Percentiles rank a stretch among this genome's conserved stretches.
These are phyloP conservation scores for Mantis religiosa DNA, from an alignment of 2,888 invertebrate species.

Conservation along the genomic window DNA sequence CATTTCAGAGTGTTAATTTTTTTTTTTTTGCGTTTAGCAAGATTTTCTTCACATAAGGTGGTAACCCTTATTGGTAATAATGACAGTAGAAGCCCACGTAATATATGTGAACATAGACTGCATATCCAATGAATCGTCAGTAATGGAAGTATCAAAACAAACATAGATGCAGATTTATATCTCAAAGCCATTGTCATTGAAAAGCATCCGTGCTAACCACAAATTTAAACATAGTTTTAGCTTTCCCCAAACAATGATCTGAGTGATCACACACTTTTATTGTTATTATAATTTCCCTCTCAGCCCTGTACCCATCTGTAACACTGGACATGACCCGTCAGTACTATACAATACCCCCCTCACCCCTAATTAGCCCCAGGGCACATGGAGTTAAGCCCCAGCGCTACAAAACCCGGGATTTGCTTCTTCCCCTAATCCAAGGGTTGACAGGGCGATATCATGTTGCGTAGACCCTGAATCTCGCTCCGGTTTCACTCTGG, in stretches of 20 bases:
- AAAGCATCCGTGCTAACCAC: neutral
- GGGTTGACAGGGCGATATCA: neutral
- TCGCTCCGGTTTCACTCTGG: neutral
- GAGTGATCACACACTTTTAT: neutral
- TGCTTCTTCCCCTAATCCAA: neutral
- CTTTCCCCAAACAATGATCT: neutral
- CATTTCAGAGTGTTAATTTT: too few species aligned
- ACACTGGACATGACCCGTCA: neutral
- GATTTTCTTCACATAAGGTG: too few species aligned
- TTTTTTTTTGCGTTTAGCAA: too few species aligned
- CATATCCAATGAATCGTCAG: too few species aligned
- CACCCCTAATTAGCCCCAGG: neutral
- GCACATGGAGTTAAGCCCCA: neutral
- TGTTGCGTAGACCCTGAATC: neutral
- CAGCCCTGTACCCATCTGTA: neutral
- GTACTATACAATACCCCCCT: neutral
- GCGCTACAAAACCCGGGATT: neutral
- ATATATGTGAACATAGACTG: too few species aligned
- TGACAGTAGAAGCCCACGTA: too few species aligned
- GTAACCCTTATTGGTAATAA: too few species aligned
- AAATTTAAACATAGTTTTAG: neutral
- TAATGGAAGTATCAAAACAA: neutral
- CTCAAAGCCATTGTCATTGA: neutral
- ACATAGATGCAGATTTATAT: neutral
- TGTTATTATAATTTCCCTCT: neutral